A percentile compares a stretch with the other conserved stretches of the same genome.
Evolutionary conservation across 2,888 invertebrate species (phyloP).

Genomic region (Drosophila picticornis): DNA sequence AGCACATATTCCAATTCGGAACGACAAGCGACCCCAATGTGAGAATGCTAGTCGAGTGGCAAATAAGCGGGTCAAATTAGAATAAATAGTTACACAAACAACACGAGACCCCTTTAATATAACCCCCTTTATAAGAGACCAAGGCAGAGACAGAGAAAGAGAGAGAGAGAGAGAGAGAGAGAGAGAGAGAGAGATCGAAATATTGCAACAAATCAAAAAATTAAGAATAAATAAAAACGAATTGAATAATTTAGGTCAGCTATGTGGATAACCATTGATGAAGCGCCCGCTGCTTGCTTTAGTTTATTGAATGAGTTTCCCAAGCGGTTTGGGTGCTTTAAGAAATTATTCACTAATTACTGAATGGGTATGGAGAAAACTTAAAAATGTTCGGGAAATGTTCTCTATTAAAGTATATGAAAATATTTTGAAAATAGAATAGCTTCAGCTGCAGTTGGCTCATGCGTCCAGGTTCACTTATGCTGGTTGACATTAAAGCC

Average conservation of each 20-base stretch:
- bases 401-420: constrained; percentile 70
- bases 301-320: constrained; percentile 26
- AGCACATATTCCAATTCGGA: constrained; percentile 22
- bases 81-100: constrained; percentile 83
- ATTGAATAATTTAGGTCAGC: constrained; percentile 84
- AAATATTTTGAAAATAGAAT: constrained; percentile 72
- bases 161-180: constrained; percentile 18
- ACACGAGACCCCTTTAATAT: constrained; percentile 71
- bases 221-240: constrained; percentile 84
- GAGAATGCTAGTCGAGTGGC: constrained; percentile 55
- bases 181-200: constrained; percentile 17
- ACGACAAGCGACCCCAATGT: constrained; percentile 50
- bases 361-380: constrained; percentile 37
- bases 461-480: constrained; percentile 33
- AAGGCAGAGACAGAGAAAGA: constrained; percentile 27
- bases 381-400: constrained; percentile 12
- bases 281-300: constrained; percentile 35
- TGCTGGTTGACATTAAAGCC: constrained; percentile 82
- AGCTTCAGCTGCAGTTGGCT: constrained; percentile 4
- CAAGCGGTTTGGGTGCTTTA: constrained; percentile 35
- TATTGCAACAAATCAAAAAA: constrained; percentile 83
- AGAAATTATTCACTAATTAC: constrained; percentile 64
- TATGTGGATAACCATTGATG: constrained; percentile 46
- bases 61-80: constrained; percentile 84
- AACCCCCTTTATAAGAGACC: constrained; percentile 24